Evolutionary conservation across 1,140 invertebrate species (phyloP), one percentile per base, ranked within the genome.

Genomic region (Drosophila dunni): DNA sequence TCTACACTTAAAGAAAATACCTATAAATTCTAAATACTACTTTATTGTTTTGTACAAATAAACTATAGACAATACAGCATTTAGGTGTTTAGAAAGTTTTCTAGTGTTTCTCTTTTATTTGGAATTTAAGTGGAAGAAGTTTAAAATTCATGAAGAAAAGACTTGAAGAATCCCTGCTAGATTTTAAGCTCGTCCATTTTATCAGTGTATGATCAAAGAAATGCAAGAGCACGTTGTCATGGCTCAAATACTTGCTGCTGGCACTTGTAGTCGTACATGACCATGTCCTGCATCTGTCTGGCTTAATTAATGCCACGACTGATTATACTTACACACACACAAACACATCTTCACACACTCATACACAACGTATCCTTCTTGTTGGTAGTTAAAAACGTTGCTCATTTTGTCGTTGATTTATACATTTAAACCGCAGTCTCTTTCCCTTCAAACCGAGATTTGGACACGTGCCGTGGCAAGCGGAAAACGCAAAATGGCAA

Each of bases 221-320:
- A 74, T 75, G 65, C 62, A 71, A 46, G 34, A 38, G 13, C 45
- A 48, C 45, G 60, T 60, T 45, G 56, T 45, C 51, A 15, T 38
- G 51, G 34, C 29, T 51, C 20, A 63, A 72, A 73, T 29, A 29
- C 24, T 29, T 29, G 24, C 24, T 73, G 64, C 56, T 60, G 44
- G 57, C 54, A 48, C 72, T 79, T 72, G 66, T 79, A 54, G 44
- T 13, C 44, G 10, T 40, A 51, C 56, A 54, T 17, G 50, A 38
- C 11, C 63, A 60, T 56, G 71, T 68, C 50, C 71, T 56, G 48
- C 11, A 48, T 29, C 24, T 68, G 83, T 79, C 68, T 46, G 79
- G 57, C 67, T 78, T 86, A 89, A 88, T 88, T 89, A 88, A 88
- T 83, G 83, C 67, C 67, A 15, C n/a, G 48, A 42, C 63, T 71